These are phyloP conservation scores for Leptopterna dolabrata DNA, from an alignment of 2,888 invertebrate species.

Conservation along the genomic window DNA sequence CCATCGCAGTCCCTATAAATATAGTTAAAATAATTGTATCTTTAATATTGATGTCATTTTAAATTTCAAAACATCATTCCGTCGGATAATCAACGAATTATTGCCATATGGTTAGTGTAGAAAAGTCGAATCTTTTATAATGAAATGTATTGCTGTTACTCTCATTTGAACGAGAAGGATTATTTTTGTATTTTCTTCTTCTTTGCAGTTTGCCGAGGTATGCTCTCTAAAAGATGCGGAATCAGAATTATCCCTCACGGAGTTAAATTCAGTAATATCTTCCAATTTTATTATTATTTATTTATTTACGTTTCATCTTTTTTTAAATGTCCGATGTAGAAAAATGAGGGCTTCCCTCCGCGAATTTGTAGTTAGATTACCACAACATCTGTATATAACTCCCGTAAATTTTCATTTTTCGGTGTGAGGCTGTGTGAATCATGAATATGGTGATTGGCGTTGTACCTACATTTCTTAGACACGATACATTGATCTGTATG, in stretches of 20 bases:
- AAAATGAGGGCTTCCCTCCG: not conserved
- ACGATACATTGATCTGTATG: too few relatives aligned
- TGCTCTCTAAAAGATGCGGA: conserved; percentile 5
- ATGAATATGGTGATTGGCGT: not conserved
- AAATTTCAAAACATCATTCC: too few relatives aligned
- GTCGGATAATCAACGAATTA: too few relatives aligned
- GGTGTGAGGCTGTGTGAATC: not conserved
- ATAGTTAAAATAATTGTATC: too few relatives aligned
- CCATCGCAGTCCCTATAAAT: too few relatives aligned
- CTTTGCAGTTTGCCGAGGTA: conserved; percentile 26
- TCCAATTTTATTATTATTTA: not conserved
- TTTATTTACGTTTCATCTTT: not conserved
- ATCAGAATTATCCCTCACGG: not conserved
- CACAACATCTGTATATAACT: not conserved
- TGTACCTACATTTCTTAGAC: not conserved
- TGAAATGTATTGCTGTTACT: not conserved
- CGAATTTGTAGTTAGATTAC: not conserved
- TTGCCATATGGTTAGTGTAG: not conserved
- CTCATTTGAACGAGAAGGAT: conserved; percentile 18
- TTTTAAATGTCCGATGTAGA: not conserved
- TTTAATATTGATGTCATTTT: too few relatives aligned
- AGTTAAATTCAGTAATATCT: conserved; percentile 7
- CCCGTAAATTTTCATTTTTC: not conserved
- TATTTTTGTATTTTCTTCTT: conserved; percentile 21
- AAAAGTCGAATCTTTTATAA: not conserved